phyloP scores from a whole-genome alignment of 2,888 invertebrate species.

The Pinctada fucata region DNA sequence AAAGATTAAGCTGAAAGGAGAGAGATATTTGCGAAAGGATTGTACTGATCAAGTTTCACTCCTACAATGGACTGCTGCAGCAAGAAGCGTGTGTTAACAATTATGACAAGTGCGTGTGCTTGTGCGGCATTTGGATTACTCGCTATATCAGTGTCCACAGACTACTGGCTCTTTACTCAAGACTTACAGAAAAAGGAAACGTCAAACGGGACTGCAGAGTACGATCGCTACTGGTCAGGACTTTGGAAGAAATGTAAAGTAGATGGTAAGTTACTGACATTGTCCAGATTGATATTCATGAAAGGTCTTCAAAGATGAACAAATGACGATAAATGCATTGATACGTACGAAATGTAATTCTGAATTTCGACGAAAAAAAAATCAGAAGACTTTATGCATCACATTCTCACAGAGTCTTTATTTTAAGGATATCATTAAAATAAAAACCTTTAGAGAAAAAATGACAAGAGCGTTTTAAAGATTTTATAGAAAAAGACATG shows the following conservation, averaged over 20 bases:
- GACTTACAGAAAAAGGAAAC: constrained; percentile 62
- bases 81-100: constrained; percentile 73
- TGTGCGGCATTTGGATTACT: constrained; percentile 76
- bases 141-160: constrained; percentile 75
- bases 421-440: too few species aligned
- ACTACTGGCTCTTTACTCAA: constrained; percentile 75
- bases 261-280: constrained; percentile 59
- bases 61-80: constrained; percentile 73
- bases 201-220: constrained; percentile 54
- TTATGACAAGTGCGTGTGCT: constrained; percentile 75
- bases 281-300: background rate
- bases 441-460: too few species aligned
- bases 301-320: background rate
- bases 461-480: too few species aligned
- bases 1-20: background rate
- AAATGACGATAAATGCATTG: too few species aligned
- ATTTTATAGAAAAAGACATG: too few species aligned
- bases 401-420: too few species aligned
- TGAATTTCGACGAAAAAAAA: too few species aligned
- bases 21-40: constrained; percentile 6
- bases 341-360: too few species aligned
- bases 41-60: constrained; percentile 20
- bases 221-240: constrained; percentile 67
- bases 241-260: constrained; percentile 73
- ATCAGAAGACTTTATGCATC: too few species aligned